phyloP scores from a whole-genome alignment of 2,888 invertebrate species.

The Chaetogeoica ovagalla region DNA sequence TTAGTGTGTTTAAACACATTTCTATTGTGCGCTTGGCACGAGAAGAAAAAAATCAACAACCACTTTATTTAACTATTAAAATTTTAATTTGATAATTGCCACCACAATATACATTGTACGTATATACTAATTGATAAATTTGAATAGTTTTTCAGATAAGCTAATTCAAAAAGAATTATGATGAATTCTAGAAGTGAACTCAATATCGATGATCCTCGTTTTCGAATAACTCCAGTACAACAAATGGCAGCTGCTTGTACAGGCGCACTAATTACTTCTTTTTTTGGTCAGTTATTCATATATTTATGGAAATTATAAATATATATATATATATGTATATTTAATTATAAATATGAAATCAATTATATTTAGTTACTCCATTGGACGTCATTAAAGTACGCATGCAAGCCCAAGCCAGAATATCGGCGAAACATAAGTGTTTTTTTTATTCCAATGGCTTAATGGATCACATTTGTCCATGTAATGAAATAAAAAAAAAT shows the following conservation, averaged over 20 bases:
- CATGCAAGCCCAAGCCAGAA: conserved; percentile 90
- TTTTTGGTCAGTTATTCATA: conserved; percentile 71
- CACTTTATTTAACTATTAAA: no score
- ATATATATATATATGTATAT: no score
- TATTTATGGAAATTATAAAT: conserved; percentile 12
- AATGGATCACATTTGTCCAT: conserved; percentile 96
- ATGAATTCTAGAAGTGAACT: conserved; percentile 26
- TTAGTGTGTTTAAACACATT: no score
- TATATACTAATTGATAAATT: no score
- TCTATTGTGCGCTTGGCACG: no score
- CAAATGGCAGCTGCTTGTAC: conserved; percentile 85
- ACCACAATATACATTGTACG: no score
- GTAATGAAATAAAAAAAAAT: conserved; percentile 61
- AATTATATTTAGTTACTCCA: conserved; percentile 80
- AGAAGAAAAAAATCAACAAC: no score
- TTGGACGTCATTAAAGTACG: conserved; percentile 99
- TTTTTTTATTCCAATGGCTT: conserved; percentile 96
- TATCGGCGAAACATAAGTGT: conserved; percentile 79
- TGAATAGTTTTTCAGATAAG: no score
- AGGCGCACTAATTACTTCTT: conserved; percentile 85
- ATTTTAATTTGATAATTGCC: no score
- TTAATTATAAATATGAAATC: not conserved
- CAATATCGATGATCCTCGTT: conserved; percentile 70
- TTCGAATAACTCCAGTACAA: conserved; percentile 76
- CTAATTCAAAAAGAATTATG: not conserved